Percentiles rank a stretch among this genome's conserved stretches.
Conservation (phyloP, 2,888 invertebrate genomes). For the Leptarthrus brevirostris region DNA sequence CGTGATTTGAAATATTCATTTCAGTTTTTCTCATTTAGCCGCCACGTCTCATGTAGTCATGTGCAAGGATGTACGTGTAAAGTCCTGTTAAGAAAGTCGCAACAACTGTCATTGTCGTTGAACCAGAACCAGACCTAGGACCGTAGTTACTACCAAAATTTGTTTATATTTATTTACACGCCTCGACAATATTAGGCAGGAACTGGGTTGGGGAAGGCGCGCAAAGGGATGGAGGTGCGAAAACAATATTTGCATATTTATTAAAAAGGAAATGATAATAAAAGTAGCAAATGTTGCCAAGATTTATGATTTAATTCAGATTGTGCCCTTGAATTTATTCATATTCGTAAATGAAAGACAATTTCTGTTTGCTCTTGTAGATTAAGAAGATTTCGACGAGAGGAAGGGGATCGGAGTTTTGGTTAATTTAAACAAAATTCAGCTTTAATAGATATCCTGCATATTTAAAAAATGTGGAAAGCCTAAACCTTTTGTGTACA, state of each 20-base stretch:
- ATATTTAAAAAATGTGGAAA: too few species aligned
- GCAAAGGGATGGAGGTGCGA: slow-evolving; percentile 4
- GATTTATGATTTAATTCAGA: slow-evolving; percentile 29
- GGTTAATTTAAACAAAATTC: too few species aligned
- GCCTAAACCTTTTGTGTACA: too few species aligned
- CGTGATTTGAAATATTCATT: slow-evolving; percentile 44
- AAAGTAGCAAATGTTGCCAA: not conserved
- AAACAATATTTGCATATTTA: slow-evolving; percentile 45
- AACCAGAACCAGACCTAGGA: too few species aligned
- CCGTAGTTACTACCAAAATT: slow-evolving; percentile 20
- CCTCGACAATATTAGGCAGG: too few species aligned
- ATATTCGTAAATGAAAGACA: too few species aligned
- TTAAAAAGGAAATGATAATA: slow-evolving; percentile 36
- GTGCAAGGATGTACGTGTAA: slow-evolving; percentile 28
- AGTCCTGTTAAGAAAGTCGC: not conserved
- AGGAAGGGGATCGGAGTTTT: too few species aligned
- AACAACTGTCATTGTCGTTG: not conserved
- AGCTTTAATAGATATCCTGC: too few species aligned
- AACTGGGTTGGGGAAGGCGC: too few species aligned
- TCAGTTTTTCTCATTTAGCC: slow-evolving; percentile 25
- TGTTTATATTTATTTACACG: slow-evolving; percentile 12
- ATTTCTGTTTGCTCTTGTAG: too few species aligned
- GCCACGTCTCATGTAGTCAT: not conserved
- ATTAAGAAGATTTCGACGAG: too few species aligned
- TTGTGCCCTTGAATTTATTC: too few species aligned